Conservation (phyloP, 2,888 invertebrate genomes). For the Mactromeris polynyma region DNA sequence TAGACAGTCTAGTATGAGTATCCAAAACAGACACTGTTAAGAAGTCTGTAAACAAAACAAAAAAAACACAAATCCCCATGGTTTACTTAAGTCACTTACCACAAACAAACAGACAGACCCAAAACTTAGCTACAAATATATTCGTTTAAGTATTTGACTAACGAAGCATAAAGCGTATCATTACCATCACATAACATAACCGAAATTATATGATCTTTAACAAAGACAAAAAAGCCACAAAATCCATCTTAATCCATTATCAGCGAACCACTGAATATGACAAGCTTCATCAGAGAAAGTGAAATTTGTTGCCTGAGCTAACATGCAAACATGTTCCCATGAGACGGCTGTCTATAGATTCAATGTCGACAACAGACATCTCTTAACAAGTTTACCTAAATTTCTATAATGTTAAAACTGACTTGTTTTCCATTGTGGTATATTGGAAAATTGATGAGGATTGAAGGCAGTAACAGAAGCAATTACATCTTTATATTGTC, state of each 20-base stretch:
- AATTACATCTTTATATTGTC: not conserved
- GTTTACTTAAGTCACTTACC: no score
- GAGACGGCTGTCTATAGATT: not conserved
- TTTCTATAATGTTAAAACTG: not conserved
- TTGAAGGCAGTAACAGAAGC: not conserved
- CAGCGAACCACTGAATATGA: not conserved
- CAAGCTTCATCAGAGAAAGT: not conserved
- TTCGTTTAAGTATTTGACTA: not conserved
- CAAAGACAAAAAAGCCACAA: not conserved
- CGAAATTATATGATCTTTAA: not conserved
- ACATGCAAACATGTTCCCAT: constrained; percentile 1
- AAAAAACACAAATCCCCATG: no score
- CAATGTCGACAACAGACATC: not conserved
- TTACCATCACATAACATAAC: not conserved
- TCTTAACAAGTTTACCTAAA: not conserved
- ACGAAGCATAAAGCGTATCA: not conserved
- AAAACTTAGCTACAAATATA: no score
- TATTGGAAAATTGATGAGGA: not conserved
- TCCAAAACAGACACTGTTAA: no score
- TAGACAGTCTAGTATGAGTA: no score
- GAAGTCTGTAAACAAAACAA: no score
- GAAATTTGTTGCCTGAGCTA: not conserved
- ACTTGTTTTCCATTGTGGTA: not conserved
- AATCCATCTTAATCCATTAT: not conserved
- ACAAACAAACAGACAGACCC: no score